Percentiles rank a stretch among this genome's conserved stretches.
These are phyloP conservation scores for Haliclona indistincta DNA, from an alignment of 37 sponge, comb jelly and placozoan genomes.

Conservation along the genomic window DNA sequence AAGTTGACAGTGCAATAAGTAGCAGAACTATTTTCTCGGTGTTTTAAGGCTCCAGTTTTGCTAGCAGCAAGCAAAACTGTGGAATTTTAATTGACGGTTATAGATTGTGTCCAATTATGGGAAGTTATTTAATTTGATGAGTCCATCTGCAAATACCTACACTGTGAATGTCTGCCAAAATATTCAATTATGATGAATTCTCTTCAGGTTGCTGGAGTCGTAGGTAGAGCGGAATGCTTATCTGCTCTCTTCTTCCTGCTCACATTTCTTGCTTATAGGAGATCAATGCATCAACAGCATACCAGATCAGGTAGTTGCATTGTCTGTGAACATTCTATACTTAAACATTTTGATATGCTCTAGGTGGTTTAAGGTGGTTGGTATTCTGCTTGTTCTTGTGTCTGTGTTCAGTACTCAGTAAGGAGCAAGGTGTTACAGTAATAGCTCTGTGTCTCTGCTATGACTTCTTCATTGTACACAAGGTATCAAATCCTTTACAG, in stretches of 20 bases:
- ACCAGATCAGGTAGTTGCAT: neutral
- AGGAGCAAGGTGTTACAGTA: constrained; percentile 90
- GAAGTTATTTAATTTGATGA: no score
- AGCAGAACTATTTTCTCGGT: no score
- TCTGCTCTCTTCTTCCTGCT: constrained; percentile 80
- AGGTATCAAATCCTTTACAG: constrained; percentile 11
- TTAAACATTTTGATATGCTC: neutral
- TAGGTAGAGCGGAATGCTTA: constrained; percentile 89
- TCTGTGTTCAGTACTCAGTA: constrained; percentile 70
- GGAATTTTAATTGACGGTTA: no score
- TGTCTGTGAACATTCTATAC: neutral
- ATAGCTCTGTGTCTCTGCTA: constrained; percentile 67
- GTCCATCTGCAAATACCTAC: no score
- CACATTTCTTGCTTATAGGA: constrained; percentile 49
- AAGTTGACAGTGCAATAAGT: no score
- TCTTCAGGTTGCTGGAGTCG: constrained; percentile 86
- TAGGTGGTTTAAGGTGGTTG: constrained; percentile 17
- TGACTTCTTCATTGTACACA: constrained; percentile 54
- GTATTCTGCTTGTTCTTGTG: constrained; percentile 24
- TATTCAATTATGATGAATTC: no score
- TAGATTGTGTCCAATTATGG: no score
- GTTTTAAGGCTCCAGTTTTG: no score
- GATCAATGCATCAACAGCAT: constrained; percentile 5
- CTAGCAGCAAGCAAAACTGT: no score
- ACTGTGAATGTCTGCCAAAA: no score